A percentile compares a stretch with the other conserved stretches of the same genome.
Conservation (phyloP, 1,140 invertebrate species). For the Neomicropteryx cornuta region DNA sequence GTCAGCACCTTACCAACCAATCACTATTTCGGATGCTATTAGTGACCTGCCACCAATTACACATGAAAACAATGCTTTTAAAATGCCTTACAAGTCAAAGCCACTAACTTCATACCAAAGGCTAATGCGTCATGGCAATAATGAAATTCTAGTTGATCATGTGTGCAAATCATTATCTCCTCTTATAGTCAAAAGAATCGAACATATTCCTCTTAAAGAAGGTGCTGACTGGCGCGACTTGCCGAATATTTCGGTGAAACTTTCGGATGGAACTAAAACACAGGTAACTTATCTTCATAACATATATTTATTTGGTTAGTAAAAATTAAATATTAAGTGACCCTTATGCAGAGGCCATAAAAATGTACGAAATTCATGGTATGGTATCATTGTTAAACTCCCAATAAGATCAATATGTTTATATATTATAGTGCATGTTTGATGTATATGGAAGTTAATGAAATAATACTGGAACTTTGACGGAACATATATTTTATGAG, state of each 20-base stretch:
- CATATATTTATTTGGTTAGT: not conserved
- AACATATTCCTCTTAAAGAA: slow-evolving; percentile 50
- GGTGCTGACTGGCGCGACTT: slow-evolving; percentile 71
- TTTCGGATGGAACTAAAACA: slow-evolving; percentile 46
- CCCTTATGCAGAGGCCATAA: too few relatives aligned
- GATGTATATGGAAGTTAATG: not conserved
- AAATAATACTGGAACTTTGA: not conserved
- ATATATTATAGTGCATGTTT: too few relatives aligned
- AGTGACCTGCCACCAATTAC: slow-evolving; percentile 60
- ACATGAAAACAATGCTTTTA: slow-evolving; percentile 49
- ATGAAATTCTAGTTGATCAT: slow-evolving; percentile 49
- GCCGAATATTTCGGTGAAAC: slow-evolving; percentile 52
- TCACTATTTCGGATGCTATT: slow-evolving; percentile 61
- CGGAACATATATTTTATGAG: not conserved
- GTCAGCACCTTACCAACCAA: not conserved
- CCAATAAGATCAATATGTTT: too few relatives aligned
- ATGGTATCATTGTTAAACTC: too few relatives aligned
- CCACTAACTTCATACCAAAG: slow-evolving; percentile 58
- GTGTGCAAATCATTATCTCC: slow-evolving; percentile 65
- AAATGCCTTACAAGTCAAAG: slow-evolving; percentile 51
- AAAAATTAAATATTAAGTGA: not conserved
- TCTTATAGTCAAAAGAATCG: slow-evolving; percentile 56
- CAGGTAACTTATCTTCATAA: not conserved
- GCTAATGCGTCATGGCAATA: slow-evolving; percentile 43
- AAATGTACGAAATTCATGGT: too few relatives aligned